Evolutionary conservation across 2,888 invertebrate species (phyloP).

Genomic region (Euclidia mi): DNA sequence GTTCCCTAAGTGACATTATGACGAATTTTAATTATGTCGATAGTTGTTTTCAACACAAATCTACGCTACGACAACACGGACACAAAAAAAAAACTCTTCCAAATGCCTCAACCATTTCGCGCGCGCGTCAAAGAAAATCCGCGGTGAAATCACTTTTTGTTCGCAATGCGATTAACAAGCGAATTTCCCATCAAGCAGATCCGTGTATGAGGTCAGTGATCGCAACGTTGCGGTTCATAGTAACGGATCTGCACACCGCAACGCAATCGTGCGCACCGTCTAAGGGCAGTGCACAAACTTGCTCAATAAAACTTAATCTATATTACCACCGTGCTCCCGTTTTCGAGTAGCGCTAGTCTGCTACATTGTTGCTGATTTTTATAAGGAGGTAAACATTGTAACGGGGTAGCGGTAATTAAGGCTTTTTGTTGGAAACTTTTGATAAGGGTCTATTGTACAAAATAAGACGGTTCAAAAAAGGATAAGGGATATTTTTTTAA

Average conservation of each 20-base stretch:
- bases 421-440: background rate
- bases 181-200: conserved; percentile 70
- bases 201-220: conserved; percentile 72
- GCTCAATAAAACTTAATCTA: conserved; percentile 52
- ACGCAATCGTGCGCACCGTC: conserved; percentile 39
- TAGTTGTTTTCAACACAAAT: too few relatives aligned
- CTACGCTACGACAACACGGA: background rate
- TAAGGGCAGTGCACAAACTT: conserved; percentile 49
- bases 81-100: background rate
- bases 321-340: conserved; percentile 38
- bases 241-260: conserved; percentile 56
- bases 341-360: conserved; percentile 24
- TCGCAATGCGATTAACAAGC: conserved; percentile 55
- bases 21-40: too few relatives aligned
- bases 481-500: too few relatives aligned
- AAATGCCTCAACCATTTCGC: background rate
- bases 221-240: conserved; percentile 46
- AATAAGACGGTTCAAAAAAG: too few relatives aligned
- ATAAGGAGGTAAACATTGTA: too few relatives aligned
- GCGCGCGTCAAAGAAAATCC: conserved; percentile 21
- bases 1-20: too few relatives aligned
- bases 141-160: conserved; percentile 55
- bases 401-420: too few relatives aligned
- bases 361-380: too few relatives aligned
- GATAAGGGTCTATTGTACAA: too few relatives aligned